Evolutionary conservation across 2,797 vertebrate species (phyloP), one percentile per base, ranked within the genome.

Genomic region (Pelobates cultripes): DNA sequence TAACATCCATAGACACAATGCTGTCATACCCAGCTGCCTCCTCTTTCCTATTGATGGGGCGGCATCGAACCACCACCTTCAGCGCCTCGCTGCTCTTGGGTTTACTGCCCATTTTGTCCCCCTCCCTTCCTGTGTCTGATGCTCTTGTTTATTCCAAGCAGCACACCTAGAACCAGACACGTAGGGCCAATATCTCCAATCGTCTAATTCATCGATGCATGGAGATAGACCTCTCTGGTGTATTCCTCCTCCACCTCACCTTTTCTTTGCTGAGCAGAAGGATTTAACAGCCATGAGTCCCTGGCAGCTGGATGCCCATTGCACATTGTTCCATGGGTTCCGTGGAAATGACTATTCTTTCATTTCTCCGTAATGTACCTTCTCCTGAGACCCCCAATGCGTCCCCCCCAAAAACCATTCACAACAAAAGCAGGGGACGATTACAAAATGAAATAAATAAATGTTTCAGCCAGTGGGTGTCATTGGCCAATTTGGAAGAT

Each of bases 21-120:
- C 94, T 92, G 61, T 96, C 94, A 74, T 89, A 90, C 5, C 89
- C 92, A 12, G 89, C 86, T 0, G 89, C 89, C 86, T 93, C 94
- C 88, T 99, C 98, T 87, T 88, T 95, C 84, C 93, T 89, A 93
- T 87, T 96, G 87, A 96, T 86, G 7, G 97, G 97, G 79, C 98
- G 95, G 92, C 97, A 98, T 80, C 97, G 94, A 77, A 97, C 96
- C 94, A 98, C 97, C 93, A 99, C 98, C 94, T 92, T 93, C 13
- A 99, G 94, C 75, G 97, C 92, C 92, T 99, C 97, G 84, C 91
- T 89, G 15, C 91, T 91, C 88, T 94, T 96, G 83, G 81, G 84
- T 89, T 94, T 94, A 69, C 94, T 87, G 85, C 91, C 87, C 92
- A 90, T 89, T 69, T 89, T 90, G 86, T 53, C 2, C 60, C 73